Evolutionary conservation across 1,140 invertebrate genomes (phyloP), one percentile per base, ranked within the genome.

Genomic region (Megalonaias nervosa): DNA sequence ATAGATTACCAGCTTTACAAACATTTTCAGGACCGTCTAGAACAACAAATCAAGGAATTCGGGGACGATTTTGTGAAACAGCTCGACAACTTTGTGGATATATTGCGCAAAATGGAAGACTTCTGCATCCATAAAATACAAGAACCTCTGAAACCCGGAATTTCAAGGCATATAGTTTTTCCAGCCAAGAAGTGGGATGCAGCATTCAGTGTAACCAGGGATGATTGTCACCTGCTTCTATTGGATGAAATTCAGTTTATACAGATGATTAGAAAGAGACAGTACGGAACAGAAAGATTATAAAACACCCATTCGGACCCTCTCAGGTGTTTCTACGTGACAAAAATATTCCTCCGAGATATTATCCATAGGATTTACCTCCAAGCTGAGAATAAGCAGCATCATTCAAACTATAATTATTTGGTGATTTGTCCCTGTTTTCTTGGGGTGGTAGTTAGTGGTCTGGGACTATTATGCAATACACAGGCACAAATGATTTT

Each of bases 1-100:
- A n/a, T 82, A 16, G 84, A 85, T 61, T 80, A 81, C 31, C 77
- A 70, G 9, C 61, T 85, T 38, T 85, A 84, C 70, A 68, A 84
- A 56, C 70, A 75, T 66, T 85, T 85, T 71, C 73, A 69, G 15
- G 66, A 67, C 17, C 68, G 67, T 23, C n/a, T 85, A n/a, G 74
- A 75, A 26, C n/a, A 75, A 58, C 74, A 81, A 66, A 80, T 85
- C n/a, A 55, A 61, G 21, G 55, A 62, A 5, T 59, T 82, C 60
- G 82, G 80, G 0, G 55, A 67, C 12, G 79, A 82, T 68, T 81
- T 85, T 62, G 56, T 81, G 1, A 62, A 78, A 16, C 82, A 85
- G 77, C 59, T 85, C 21, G 62, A 58, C 57, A 70, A 71, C 55
- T 80, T 71, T 55, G 72, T 13, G 81, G 38, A 60, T 59, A 71